Evolutionary conservation across 2,113 vertebrate genomes (phyloP), one percentile per base, ranked within the genome.

Genomic region (Gymnobelideus leadbeateri): DNA sequence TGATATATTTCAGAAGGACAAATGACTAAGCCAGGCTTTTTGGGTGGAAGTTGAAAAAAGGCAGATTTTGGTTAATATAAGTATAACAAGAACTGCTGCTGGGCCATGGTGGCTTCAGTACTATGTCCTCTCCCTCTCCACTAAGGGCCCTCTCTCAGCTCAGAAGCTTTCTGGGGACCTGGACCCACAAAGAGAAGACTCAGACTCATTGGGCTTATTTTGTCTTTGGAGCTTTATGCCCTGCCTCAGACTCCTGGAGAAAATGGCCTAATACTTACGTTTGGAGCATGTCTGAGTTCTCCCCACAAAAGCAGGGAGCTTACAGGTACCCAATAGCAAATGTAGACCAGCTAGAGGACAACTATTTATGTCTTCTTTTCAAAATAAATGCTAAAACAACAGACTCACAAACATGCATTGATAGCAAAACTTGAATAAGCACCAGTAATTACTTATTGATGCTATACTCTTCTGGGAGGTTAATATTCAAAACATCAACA

Each of bases 1-100:
- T 97, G 97, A 96, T 95, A 96, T 96, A 84, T 84, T 84, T 84
- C 68, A 21, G 68, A 84, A 84, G 68, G n/a, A 84, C n/a, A 43
- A 84, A 84, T 84, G 68, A 43, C 68, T 84, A 84, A 84, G 68
- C 68, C 68, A 84, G 68, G 68, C 61, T 77, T 77, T 77, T 6
- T 5, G 31, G 57, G 28, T 37, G 3, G 57, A 68, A 84, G 37
- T 84, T 84, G 68, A 84, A 84, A 84, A 84, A 19, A 84, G n/a
- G 19, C n/a, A 84, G 16, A 43, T 84, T 84, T 84, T 43, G n/a
- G 68, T 84, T 84, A 84, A 84, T 84, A 23, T 84, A 19, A 77
- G n/a, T 21, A 0, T 84, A 84, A 43, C 16, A 43, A 84, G 68
- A 8, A 84, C n/a, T 43, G 37, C 68, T 84, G 68, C 68, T 84